Conservation (phyloP, 2,888 invertebrate species). For the Galerucella nymphaeae region DNA sequence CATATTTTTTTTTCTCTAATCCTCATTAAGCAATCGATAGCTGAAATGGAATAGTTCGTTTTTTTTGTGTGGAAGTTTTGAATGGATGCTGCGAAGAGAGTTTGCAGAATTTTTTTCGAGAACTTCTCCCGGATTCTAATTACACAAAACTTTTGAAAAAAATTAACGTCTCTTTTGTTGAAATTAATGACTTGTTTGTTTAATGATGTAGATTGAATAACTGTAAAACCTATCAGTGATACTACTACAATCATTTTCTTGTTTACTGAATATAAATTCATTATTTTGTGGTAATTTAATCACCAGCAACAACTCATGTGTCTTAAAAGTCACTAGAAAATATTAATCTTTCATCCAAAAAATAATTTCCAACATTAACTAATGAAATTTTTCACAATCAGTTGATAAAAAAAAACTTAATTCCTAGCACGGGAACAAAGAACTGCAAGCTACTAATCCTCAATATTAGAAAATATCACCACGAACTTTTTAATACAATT, state of each 20-base stretch:
- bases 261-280: neutral
- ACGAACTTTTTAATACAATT: constrained; percentile 2
- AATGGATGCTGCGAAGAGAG: neutral
- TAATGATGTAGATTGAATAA: no score
- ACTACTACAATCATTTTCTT: no score
- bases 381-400: neutral
- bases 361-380: neutral
- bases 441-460: constrained; percentile 1
- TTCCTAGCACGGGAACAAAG: neutral
- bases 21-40: neutral
- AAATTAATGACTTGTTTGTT: neutral
- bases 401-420: neutral
- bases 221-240: no score
- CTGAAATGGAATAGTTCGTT: neutral
- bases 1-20: neutral
- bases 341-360: neutral
- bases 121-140: neutral
- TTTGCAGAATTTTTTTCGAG: neutral
- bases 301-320: neutral
- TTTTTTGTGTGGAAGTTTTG: neutral
- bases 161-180: neutral
- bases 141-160: neutral
- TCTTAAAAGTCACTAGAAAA: neutral
- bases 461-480: constrained; percentile 1
- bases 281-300: no score